Conservation (phyloP, 2,113 vertebrate genomes). For the Melanostigma gelatinosum region DNA sequence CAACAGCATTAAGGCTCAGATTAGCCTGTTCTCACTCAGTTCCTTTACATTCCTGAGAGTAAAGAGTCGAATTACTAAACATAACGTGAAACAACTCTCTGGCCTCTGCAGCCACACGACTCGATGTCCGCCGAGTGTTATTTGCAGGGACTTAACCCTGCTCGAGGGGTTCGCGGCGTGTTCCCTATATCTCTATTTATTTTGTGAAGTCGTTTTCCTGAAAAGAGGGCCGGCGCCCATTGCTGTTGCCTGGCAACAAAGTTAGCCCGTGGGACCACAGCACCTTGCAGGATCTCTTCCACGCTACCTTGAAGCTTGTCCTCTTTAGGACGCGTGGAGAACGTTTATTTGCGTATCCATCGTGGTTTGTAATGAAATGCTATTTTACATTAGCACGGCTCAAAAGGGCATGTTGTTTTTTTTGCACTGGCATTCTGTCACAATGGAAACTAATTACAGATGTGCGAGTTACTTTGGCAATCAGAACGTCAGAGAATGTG, state of each 20-base stretch:
- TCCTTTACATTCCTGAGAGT: background rate
- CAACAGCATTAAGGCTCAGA: background rate
- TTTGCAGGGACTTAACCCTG: conserved; percentile 59
- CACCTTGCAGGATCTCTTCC: conserved; percentile 33
- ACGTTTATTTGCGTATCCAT: conserved; percentile 38
- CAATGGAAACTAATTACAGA: background rate
- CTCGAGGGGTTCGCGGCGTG: conserved; percentile 55
- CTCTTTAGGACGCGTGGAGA: conserved; percentile 18
- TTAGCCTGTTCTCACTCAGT: background rate
- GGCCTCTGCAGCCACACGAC: conserved; percentile 33
- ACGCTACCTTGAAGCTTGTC: conserved; percentile 46
- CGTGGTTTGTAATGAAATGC: conserved; percentile 5
- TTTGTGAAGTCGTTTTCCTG: conserved; percentile 62
- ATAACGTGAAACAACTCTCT: conserved; percentile 10
- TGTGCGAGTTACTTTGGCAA: background rate
- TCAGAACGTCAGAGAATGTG: background rate
- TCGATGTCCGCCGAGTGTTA: conserved; percentile 53
- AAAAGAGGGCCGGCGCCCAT: conserved; percentile 52
- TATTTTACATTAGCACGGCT: background rate
- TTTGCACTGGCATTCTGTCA: background rate
- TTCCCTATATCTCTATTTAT: conserved; percentile 69
- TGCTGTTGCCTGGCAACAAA: conserved; percentile 85
- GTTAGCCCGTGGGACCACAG: conserved; percentile 71
- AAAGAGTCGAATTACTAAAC: conserved; percentile 27
- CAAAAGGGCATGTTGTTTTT: background rate